Conservation (phyloP, 2,797 vertebrate species). For the Triplophysa bombifrons region DNA sequence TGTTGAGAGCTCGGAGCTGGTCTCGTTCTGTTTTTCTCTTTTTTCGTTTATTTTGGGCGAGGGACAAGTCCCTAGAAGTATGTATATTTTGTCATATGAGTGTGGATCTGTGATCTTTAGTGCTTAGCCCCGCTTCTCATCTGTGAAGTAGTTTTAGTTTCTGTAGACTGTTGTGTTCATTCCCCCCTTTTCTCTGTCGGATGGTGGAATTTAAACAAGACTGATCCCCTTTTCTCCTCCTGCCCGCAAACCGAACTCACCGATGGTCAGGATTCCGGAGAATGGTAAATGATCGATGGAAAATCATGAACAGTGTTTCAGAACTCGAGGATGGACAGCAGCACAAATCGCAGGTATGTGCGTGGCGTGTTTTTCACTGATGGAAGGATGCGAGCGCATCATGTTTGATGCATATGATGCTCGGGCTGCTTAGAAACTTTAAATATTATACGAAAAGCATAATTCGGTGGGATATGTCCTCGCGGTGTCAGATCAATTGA, state of each 20-base stretch:
- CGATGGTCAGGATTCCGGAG: constrained; percentile 67
- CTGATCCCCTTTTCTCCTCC: constrained; percentile 49
- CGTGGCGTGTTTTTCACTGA: not conserved
- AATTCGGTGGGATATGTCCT: not conserved
- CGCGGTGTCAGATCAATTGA: not conserved
- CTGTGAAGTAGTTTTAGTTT: constrained; percentile 56
- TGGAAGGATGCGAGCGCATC: not conserved
- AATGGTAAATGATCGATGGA: constrained; percentile 84
- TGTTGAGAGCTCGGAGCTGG: constrained; percentile 5
- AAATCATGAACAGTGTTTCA: constrained; percentile 84
- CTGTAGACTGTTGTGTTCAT: constrained; percentile 27
- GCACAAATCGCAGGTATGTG: constrained; percentile 80
- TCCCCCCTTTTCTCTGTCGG: constrained; percentile 18
- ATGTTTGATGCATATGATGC: constrained; percentile 3
- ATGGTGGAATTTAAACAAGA: constrained; percentile 56
- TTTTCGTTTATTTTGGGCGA: not conserved
- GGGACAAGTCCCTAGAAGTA: constrained; percentile 46
- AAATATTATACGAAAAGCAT: too few relatives aligned
- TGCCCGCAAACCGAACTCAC: constrained; percentile 48
- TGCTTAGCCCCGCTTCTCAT: constrained; percentile 3
- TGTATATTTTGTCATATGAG: constrained; percentile 36
- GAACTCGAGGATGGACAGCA: constrained; percentile 81
- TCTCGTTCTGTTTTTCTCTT: constrained; percentile 13
- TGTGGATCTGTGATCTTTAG: constrained; percentile 26
- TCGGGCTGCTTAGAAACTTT: not conserved